A percentile compares a stretch with the other conserved stretches of the same genome.
Evolutionary conservation across 2,888 invertebrate species (phyloP).

Genomic region (Megalurothrips usitatus): DNA sequence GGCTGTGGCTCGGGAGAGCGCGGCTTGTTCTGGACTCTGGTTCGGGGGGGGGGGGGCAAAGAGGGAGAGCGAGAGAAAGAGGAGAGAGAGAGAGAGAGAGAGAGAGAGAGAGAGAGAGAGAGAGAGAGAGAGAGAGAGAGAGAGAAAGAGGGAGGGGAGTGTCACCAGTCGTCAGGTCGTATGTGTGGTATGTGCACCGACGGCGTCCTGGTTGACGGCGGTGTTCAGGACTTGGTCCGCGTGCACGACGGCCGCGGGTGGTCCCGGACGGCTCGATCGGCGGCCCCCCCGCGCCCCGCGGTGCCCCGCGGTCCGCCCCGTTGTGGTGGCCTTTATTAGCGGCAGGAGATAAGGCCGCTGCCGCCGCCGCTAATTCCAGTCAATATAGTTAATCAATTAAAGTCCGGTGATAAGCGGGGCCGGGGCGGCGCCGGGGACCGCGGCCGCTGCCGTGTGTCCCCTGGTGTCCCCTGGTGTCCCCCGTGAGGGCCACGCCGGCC

Average conservation of each 20-base stretch:
- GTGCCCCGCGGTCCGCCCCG: too few relatives aligned
- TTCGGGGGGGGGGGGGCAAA: neutral
- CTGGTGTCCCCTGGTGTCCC: too few relatives aligned
- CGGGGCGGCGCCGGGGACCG: too few relatives aligned
- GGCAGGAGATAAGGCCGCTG: neutral
- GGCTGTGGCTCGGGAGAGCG: neutral
- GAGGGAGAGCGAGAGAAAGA: too few relatives aligned
- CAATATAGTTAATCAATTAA: slow-evolving; percentile 18
- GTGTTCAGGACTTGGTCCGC: neutral
- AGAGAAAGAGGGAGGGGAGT: too few relatives aligned
- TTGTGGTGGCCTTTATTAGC: neutral
- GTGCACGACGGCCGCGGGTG: too few relatives aligned
- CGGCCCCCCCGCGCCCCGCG: neutral
- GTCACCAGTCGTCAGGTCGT: neutral
- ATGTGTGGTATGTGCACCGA: neutral
- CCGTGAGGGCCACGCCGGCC: too few relatives aligned
- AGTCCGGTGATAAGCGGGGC: neutral
- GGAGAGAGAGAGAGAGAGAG: too few relatives aligned
- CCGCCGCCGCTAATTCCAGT: neutral
- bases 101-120: too few relatives aligned
- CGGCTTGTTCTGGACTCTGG: neutral
- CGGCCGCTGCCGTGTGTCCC: too few relatives aligned
- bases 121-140: too few relatives aligned
- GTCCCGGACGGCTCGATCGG: neutral
- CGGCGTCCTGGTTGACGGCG: too few relatives aligned